These are phyloP conservation scores for Teleogryllus oceanicus DNA, from an alignment of 2,888 invertebrate genomes.

Conservation along the genomic window DNA sequence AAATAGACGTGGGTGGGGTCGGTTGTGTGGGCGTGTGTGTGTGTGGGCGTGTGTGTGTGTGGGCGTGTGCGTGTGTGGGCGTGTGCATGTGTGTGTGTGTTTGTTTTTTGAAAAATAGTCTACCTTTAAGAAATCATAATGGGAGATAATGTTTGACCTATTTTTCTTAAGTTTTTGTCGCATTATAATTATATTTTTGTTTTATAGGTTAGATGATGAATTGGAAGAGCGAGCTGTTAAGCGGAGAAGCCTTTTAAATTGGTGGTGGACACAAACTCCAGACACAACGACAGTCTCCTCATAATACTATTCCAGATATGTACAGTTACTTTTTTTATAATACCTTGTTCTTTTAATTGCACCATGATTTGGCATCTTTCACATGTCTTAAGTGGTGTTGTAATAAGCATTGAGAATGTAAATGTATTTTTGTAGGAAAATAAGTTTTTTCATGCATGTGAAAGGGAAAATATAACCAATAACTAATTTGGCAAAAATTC, in stretches of 20 bases:
- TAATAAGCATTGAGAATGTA: not conserved
- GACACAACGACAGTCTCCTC: slow-evolving; percentile 6
- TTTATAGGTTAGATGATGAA: not conserved
- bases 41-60: too few relatives aligned
- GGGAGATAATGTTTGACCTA: not conserved
- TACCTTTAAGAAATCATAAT: too few relatives aligned
- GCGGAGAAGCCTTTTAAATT: slow-evolving; percentile 6
- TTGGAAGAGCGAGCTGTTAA: not conserved
- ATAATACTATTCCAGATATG: not conserved
- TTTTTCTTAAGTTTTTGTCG: not conserved
- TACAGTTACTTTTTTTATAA: not conserved
- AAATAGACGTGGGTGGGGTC: too few relatives aligned
- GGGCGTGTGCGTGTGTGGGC: too few relatives aligned
- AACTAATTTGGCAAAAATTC: not conserved
- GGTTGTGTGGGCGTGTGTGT: too few relatives aligned
- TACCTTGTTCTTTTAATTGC: not conserved
- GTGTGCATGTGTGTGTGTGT: too few relatives aligned
- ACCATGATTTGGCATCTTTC: slow-evolving; percentile 5
- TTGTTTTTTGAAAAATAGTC: too few relatives aligned
- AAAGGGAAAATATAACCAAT: not conserved
- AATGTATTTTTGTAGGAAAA: not conserved
- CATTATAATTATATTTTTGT: not conserved
- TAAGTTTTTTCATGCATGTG: not conserved
- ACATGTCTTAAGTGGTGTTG: not conserved
- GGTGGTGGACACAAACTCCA: not conserved